Percentiles rank a stretch among this genome's conserved stretches.
Conservation (phyloP, 2,113 vertebrate species). For the Garra rufa region DNA sequence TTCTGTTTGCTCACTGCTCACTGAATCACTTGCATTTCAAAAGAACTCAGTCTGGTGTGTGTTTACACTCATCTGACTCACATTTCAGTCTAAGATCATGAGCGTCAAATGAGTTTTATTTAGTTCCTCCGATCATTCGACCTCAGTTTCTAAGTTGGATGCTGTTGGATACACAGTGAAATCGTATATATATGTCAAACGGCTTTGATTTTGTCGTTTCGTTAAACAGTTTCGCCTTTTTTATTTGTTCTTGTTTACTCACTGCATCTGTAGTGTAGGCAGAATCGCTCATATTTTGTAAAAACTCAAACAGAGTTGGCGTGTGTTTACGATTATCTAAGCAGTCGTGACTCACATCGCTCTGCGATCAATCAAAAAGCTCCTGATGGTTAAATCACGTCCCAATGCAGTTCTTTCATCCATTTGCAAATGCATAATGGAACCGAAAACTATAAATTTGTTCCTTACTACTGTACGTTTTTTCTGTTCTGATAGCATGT, state of each 20-base stretch:
- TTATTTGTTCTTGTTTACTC: constrained; percentile 14
- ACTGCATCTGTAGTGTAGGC: constrained; percentile 6
- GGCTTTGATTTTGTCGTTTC: constrained; percentile 15
- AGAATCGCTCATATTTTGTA: constrained; percentile 19
- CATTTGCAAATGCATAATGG: neutral
- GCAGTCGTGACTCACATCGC: constrained; percentile 18
- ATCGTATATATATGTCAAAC: neutral
- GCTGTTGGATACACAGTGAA: neutral
- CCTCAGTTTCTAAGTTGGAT: neutral
- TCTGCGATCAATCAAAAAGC: neutral
- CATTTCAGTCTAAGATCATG: neutral
- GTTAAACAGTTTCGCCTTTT: neutral
- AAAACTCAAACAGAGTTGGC: constrained; percentile 23
- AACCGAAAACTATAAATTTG: neutral
- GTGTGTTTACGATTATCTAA: constrained; percentile 28
- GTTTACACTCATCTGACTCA: neutral
- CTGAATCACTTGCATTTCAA: constrained; percentile 9
- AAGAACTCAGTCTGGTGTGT: constrained; percentile 17
- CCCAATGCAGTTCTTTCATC: neutral
- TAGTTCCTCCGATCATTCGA: neutral
- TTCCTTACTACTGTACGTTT: neutral
- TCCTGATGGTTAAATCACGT: neutral
- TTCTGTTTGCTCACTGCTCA: constrained; percentile 5
- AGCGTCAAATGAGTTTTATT: neutral
- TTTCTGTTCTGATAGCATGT: neutral